Base-by-base conservation (phyloP, 2,113 vertebrate genomes). In the Upupa epops region DNA sequence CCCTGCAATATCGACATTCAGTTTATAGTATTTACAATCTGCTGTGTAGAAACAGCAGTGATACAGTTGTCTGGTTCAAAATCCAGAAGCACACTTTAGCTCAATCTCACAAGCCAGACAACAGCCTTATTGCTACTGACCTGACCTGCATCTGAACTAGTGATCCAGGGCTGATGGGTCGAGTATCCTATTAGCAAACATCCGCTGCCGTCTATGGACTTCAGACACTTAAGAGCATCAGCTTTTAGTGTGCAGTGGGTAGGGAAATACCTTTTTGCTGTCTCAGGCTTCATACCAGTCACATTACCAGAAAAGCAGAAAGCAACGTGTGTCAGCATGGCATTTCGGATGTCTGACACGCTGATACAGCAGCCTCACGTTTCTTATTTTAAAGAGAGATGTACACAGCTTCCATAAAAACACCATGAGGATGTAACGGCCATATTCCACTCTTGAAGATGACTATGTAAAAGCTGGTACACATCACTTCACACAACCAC, bases 121-220 rank as follows among this genome's bases (percentile, higher is more conserved):
- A 45, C 32, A 51, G 28, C 20, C 58, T 10, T 0, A 46, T 31
- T 9, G 51, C 89, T 85, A 11, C 73, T 14, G 46, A 79, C 31
- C 63, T 80, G 88, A 94, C 83, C 77, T 73, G 59, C 70, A 17
- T 22, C 45, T 92, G 88, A 95, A 82, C 83, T 40, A 55, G 51
- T 24, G 77, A 93, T 75, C 58, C 70, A 45, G 59, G 69, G 66
- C 69, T 48, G 52, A 83, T 65, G 79, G 55, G 29, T 26, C 6
- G 31, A 68, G 20, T 7, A 76, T 79, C 90, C 88, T 78, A 86
- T 92, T 76, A 94, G 83, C 66, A 82, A 21, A 69, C 73, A 79
- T 34, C 77, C 25, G 5, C 88, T 83, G 81, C 26, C 55, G 76
- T 19, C 37, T 61, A 42, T 84, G 80, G 70, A 66, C 77, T 76